Evolutionary conservation across 1,140 invertebrate genomes (phyloP), one percentile per base, ranked within the genome.

Genomic region (Rhysida immarginata): DNA sequence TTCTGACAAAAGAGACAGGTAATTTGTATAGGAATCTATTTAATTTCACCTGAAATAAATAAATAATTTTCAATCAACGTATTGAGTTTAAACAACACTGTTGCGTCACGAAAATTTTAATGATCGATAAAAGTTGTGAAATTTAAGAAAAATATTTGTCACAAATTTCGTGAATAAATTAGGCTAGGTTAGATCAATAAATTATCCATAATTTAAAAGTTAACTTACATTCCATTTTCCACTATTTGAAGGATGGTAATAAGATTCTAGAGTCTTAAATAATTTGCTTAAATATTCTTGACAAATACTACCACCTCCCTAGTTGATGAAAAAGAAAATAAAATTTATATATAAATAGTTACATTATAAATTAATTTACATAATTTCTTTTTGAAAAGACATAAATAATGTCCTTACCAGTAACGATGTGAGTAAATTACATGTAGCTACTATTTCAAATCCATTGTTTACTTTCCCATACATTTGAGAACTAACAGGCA

Each of bases 161-260:
- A n/a, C n/a, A n/a, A n/a, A n/a, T n/a, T n/a, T n/a, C n/a, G n/a
- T n/a, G n/a, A n/a, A n/a, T n/a, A n/a, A n/a, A n/a, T n/a, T n/a
- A n/a, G n/a, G n/a, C n/a, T n/a, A n/a, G n/a, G n/a, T n/a, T n/a
- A n/a, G n/a, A n/a, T n/a, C n/a, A n/a, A n/a, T n/a, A n/a, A n/a
- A n/a, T n/a, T n/a, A n/a, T n/a, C n/a, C n/a, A n/a, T n/a, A n/a
- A n/a, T n/a, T n/a, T n/a, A 35, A 53, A 27, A 45, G 13, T 51
- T 13, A 21, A 44, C 56, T 56, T 55, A 63, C 70, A 21, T 81
- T 76, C 86, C 89, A 94, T 24, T 75, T 71, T 13, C 91, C 90
- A 56, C 72, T 67, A 69, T 96, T 96, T 0, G 90, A 90, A 51
- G 87, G 87, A 73, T 96, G 85, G 63, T 84, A 82, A 71, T 90